These are phyloP conservation scores for Monopterus albus DNA, from an alignment of 2,113 vertebrate genomes.

Conservation along the genomic window DNA sequence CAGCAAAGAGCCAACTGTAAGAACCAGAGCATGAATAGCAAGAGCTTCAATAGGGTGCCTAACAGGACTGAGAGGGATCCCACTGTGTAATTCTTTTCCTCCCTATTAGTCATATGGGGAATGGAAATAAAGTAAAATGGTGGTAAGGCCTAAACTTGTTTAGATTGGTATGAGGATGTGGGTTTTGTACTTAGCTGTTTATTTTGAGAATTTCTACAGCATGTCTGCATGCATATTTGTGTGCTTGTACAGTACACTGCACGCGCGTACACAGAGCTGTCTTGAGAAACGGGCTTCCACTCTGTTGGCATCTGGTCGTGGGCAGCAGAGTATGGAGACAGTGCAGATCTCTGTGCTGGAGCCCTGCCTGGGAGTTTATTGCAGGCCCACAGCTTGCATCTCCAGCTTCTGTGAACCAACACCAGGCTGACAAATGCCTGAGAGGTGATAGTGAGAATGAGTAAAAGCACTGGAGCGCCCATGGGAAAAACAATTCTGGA, in stretches of 20 bases:
- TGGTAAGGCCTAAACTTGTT: not conserved
- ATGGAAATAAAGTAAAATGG: slow-evolving; percentile 11
- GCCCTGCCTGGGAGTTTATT: slow-evolving; percentile 45
- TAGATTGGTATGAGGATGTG: not conserved
- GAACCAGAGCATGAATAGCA: not conserved
- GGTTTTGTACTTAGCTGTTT: slow-evolving; percentile 1
- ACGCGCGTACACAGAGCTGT: not conserved
- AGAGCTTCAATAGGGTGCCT: slow-evolving; percentile 1
- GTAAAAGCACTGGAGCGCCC: slow-evolving; percentile 47
- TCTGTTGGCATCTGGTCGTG: slow-evolving; percentile 17
- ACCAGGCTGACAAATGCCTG: slow-evolving; percentile 60
- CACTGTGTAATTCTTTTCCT: slow-evolving; percentile 15
- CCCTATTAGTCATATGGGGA: not conserved
- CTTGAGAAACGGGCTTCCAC: slow-evolving; percentile 15
- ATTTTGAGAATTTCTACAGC: not conserved
- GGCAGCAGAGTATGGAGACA: slow-evolving; percentile 13
- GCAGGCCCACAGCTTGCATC: slow-evolving; percentile 32
- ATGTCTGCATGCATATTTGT: not conserved
- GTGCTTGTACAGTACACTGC: not conserved
- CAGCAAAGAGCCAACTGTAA: slow-evolving; percentile 38
- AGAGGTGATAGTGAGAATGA: slow-evolving; percentile 60
- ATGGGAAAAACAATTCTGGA: slow-evolving; percentile 60
- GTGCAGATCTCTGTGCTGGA: slow-evolving; percentile 21
- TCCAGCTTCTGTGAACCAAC: slow-evolving; percentile 48
- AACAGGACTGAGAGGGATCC: slow-evolving; percentile 9